phyloP scores from a whole-genome alignment of 2,888 invertebrate species.

The Macrosiphum euphorbiae region DNA sequence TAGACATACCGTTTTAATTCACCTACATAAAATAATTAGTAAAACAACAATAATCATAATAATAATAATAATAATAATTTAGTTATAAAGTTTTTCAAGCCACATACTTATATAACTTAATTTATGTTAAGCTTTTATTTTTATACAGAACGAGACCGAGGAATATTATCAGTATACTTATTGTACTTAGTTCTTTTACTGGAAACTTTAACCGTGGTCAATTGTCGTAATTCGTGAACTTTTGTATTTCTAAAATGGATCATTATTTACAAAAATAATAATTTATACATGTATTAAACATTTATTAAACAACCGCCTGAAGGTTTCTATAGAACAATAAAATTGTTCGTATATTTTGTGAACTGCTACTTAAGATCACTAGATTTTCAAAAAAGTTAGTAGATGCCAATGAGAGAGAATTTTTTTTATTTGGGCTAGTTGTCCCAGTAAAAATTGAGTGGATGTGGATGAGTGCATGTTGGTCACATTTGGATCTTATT shows the following conservation, averaged over 20 bases:
- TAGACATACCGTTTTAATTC: not conserved
- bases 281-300: no score
- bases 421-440: not conserved
- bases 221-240: conserved; percentile 19
- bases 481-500: not conserved
- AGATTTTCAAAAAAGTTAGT: not conserved
- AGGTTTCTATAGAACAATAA: conserved; percentile 11
- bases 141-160: not conserved
- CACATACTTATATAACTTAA: conserved; percentile 8
- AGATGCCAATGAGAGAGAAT: not conserved
- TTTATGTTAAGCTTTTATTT: conserved; percentile 14
- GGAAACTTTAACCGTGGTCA: not conserved
- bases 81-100: conserved; percentile 8
- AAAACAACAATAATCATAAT: not conserved
- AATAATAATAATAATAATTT: not conserved
- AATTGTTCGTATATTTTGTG: conserved; percentile 2
- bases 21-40: not conserved
- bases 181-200: not conserved
- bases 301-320: conserved; percentile 18
- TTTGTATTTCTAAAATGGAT: conserved; percentile 19
- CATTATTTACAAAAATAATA: conserved; percentile 43
- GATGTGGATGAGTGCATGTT: not conserved
- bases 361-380: not conserved
- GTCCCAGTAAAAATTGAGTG: not conserved
- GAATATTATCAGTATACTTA: conserved; percentile 2